phyloP scores from a whole-genome alignment of 2,797 vertebrate genomes.

The Micrastur ruficollis region DNA sequence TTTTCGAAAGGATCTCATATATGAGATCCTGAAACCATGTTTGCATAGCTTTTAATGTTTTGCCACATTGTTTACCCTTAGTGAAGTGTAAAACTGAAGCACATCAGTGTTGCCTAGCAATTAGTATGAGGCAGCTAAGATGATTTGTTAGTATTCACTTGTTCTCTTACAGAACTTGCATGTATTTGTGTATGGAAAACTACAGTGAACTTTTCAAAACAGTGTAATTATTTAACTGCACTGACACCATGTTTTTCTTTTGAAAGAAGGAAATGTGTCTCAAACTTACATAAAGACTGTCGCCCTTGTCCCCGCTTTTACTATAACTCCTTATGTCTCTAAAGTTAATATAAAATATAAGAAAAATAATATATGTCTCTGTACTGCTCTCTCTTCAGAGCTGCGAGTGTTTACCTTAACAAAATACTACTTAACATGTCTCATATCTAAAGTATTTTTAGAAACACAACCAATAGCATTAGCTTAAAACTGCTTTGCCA shows the following conservation, averaged over 20 bases:
- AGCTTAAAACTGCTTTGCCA: not conserved
- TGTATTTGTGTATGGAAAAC: not conserved
- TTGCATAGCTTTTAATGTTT: conserved; percentile 41
- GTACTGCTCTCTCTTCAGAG: not conserved
- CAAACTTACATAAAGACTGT: not conserved
- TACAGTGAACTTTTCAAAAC: not conserved
- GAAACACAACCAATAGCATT: not conserved
- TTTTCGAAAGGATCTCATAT: conserved; percentile 22
- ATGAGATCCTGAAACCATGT: conserved; percentile 52
- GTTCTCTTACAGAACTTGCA: not conserved
- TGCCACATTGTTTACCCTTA: conserved; percentile 32
- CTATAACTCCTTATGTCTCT: not conserved
- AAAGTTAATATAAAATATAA: not conserved
- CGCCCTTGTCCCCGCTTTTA: not conserved
- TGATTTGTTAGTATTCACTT: not conserved
- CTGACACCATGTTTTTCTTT: not conserved
- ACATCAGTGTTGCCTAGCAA: conserved; percentile 41
- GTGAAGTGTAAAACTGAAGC: conserved; percentile 32
- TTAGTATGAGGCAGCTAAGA: conserved; percentile 23
- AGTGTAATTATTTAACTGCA: not conserved
- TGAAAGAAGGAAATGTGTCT: not conserved
- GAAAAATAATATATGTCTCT: not conserved
- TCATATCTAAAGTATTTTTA: not conserved
- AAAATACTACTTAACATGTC: not conserved
- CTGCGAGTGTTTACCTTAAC: not conserved